Percentiles rank a stretch among this genome's conserved stretches.
These are phyloP conservation scores for Acropternis orthonyx DNA, from an alignment of 2,797 vertebrate species.

Conservation along the genomic window DNA sequence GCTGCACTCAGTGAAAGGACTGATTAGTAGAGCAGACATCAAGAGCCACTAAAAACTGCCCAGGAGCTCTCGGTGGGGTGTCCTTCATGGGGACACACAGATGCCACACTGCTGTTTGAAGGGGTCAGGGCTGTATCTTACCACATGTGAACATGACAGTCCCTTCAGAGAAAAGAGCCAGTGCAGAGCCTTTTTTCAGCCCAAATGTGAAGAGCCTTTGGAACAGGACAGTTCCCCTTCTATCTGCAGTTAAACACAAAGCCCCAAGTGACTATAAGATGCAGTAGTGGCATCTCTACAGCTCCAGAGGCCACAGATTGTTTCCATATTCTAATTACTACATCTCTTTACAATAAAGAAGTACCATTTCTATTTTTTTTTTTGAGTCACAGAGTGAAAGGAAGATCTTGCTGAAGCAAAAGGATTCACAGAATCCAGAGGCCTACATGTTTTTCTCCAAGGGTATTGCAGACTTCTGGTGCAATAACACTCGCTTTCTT, in stretches of 20 bases:
- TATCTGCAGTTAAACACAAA: slow-evolving; percentile 53
- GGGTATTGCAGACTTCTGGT: background rate
- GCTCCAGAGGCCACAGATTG: slow-evolving; percentile 18
- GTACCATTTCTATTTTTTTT: slow-evolving; percentile 8
- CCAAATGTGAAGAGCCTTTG: background rate
- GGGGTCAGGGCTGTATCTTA: background rate
- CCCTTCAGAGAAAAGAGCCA: background rate
- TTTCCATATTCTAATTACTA: slow-evolving; percentile 47
- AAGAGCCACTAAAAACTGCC: background rate
- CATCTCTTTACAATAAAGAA: slow-evolving; percentile 14
- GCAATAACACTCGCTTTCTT: background rate
- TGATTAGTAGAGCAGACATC: background rate
- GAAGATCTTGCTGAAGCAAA: background rate
- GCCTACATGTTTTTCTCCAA: background rate
- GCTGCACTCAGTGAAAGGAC: background rate
- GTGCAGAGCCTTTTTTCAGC: background rate
- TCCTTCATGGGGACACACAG: background rate
- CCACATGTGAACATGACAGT: background rate
- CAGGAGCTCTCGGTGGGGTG: background rate
- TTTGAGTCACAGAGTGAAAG: slow-evolving; percentile 3
- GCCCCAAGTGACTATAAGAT: slow-evolving; percentile 3
- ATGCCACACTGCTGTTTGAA: background rate
- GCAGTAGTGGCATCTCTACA: slow-evolving; percentile 8
- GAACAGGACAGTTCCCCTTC: background rate
- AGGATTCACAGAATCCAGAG: background rate